Base-by-base conservation (phyloP, 2,113 vertebrate species). In the Sorex fumeus region DNA sequence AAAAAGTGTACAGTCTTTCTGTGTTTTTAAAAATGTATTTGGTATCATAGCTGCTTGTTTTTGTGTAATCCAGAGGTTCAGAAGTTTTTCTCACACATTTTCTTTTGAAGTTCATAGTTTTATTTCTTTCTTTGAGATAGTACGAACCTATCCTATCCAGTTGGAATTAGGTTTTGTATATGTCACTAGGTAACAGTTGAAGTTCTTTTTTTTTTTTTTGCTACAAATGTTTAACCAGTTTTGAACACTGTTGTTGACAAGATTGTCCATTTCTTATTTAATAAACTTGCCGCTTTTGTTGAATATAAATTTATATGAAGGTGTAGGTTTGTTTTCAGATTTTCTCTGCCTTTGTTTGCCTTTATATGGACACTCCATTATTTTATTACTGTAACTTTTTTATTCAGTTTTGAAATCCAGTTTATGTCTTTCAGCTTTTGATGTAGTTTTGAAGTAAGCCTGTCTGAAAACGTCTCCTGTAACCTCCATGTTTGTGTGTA, bases 341-440 rank as follows among this genome's bases (percentile, higher is more conserved):
- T 93, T 6, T 53, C 83, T 64, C 13, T 25, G 0, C 62, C 57
- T 19, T 91, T 89, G 47, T 50, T 50, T 50, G 13, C 47, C 47
- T 50, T 2, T 72, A 45, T 40, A 32, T 16, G 62, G 88, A 9
- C 15, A 16, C 30, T 23, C 15, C 23, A 32, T 10, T 69, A 23
- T n/a, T 80, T 32, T 76, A 36, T 80, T 50, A n/a, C 30, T 72
- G 4, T 75, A 66, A 80, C 18, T 62, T 78, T 88, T 67, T 36
- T 60, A 70, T 30, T 92, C 71, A 84, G 62, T 64, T 72, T 72
- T 74, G 64, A 92, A 88, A 70, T 81, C 3, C 3, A 69, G 25
- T 19, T 50, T 79, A 19, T n/a, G 34, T 64, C 45, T 45, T 94
- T 71, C 34, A 71, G 5, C 40, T 66, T 79, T 43, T 30, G 76